A percentile compares a stretch with the other conserved stretches of the same genome.
Conservation (phyloP, 1,140 invertebrate genomes). For the Elymnias hypermnestra region DNA sequence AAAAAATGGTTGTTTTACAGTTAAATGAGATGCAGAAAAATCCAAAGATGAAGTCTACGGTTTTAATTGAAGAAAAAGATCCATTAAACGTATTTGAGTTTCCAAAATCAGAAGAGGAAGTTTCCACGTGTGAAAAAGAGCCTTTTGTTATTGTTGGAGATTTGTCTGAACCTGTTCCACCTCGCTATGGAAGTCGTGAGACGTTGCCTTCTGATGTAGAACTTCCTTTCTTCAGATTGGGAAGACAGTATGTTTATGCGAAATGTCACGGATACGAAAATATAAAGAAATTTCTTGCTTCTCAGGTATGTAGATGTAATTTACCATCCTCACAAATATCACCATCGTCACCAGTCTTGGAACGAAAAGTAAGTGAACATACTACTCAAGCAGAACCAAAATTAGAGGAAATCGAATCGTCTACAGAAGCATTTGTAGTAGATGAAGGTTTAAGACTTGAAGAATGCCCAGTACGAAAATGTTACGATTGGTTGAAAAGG, state of each 20-base stretch:
- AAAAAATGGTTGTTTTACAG: slow-evolving; percentile 60
- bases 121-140: slow-evolving; percentile 30
- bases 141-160: slow-evolving; percentile 51
- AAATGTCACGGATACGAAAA: slow-evolving; percentile 60
- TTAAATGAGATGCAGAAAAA: slow-evolving; percentile 54
- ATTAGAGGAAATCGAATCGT: slow-evolving; percentile 19
- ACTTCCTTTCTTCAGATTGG: slow-evolving; percentile 44
- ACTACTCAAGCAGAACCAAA: not conserved
- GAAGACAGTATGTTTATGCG: slow-evolving; percentile 55
- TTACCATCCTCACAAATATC: slow-evolving; percentile 10
- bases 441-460: slow-evolving; percentile 35
- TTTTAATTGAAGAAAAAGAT: slow-evolving; percentile 40
- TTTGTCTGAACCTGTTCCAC: slow-evolving; percentile 33
- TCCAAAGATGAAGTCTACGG: slow-evolving; percentile 23
- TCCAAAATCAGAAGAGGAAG: slow-evolving; percentile 18
- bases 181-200: slow-evolving; percentile 51
- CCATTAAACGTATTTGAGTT: slow-evolving; percentile 43
- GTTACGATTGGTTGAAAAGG: slow-evolving; percentile 31
- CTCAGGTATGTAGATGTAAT: slow-evolving; percentile 43
- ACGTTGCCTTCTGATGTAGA: slow-evolving; percentile 49
- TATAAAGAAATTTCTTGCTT: slow-evolving; percentile 46
- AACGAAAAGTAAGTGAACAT: not conserved
- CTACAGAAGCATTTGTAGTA: slow-evolving; percentile 31
- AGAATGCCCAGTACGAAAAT: slow-evolving; percentile 45
- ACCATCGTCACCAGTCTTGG: not conserved